Base-by-base conservation (phyloP, 2,797 vertebrate genomes). In the Pyrocephalus nanus region DNA sequence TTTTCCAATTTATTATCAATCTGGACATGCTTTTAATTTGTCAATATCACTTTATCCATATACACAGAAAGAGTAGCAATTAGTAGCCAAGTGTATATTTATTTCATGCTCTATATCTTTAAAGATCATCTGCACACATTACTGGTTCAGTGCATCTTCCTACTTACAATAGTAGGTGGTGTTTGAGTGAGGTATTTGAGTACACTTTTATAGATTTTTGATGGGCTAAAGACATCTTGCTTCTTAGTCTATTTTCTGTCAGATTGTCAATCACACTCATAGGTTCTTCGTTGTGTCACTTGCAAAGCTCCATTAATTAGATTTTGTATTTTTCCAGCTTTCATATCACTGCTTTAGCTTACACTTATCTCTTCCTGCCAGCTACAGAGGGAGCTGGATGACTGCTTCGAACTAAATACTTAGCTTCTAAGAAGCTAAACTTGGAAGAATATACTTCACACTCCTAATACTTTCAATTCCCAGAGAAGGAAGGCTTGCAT, bases 381-480 rank as follows among this genome's bases (percentile, higher is more conserved):
- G 94, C 88, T 95, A 96, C 88, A 90, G 92, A 96, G 85, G 76
- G 79, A 90, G 79, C n/a, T 83, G 90, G 90, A 80, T 96, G 82
- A 91, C 69, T 96, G 94, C 91, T 94, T 95, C 61, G 0, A 74
- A 94, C 65, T 54, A 58, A 45, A 69, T 71, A 36, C 53, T 88
- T 90, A 74, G 57, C 54, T 74, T 86, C 72, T 65, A 90, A 95
- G 62, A 27, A 88, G 51, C 57, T 94, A 83, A 92, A 57, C 57
- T 80, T 83, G n/a, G 82, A 83, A 83, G 51, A 81, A 53, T 34
- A 80, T 25, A 40, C 57, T 94, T 94, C 57, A 69, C 34, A 69
- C 3, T 40, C 40, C 29, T 90, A 77, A 88, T 74, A 64, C 30
- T 88, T 90, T 73, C 23, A 66, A 73, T 92, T 86, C 62, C 55